Evolutionary conservation across 2,797 vertebrate genomes (phyloP).

Genomic region (Phoxinus dragarum): DNA sequence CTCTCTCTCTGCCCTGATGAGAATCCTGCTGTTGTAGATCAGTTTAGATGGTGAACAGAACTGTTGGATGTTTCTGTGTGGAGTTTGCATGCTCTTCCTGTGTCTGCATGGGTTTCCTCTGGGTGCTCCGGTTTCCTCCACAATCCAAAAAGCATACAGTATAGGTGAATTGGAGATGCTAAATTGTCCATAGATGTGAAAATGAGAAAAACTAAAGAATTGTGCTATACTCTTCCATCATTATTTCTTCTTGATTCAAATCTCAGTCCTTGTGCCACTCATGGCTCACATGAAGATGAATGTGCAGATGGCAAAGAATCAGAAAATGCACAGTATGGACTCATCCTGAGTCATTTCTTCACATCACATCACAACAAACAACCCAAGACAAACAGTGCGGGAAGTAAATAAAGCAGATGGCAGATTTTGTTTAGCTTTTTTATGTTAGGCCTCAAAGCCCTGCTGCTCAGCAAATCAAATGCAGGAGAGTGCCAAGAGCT

Average conservation of each 20-base stretch:
- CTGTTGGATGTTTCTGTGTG: not conserved
- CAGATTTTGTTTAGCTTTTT: constrained; percentile 56
- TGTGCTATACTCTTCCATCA: not conserved
- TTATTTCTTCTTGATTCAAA: not conserved
- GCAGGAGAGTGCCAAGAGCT: constrained; percentile 33
- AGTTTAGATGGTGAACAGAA: not conserved
- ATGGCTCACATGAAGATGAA: constrained; percentile 33
- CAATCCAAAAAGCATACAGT: not conserved
- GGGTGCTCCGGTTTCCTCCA: not conserved
- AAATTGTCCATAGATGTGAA: not conserved
- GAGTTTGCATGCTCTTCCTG: not conserved
- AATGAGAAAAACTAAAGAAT: not conserved
- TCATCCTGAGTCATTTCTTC: constrained; percentile 59
- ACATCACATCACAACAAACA: constrained; percentile 60
- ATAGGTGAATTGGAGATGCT: not conserved
- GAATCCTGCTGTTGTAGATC: not conserved
- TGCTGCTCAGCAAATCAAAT: constrained; percentile 54
- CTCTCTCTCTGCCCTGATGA: not conserved
- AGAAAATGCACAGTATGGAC: constrained; percentile 51
- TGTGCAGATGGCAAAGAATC: constrained; percentile 41
- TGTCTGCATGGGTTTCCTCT: not conserved
- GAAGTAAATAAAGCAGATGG: constrained; percentile 50
- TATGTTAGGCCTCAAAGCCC: constrained; percentile 52
- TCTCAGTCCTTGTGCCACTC: constrained; percentile 16
- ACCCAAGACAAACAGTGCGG: constrained; percentile 57